A percentile compares a stretch with the other conserved stretches of the same genome.
Evolutionary conservation across 2,113 vertebrate species (phyloP).

Genomic region (Scomber scombrus): DNA sequence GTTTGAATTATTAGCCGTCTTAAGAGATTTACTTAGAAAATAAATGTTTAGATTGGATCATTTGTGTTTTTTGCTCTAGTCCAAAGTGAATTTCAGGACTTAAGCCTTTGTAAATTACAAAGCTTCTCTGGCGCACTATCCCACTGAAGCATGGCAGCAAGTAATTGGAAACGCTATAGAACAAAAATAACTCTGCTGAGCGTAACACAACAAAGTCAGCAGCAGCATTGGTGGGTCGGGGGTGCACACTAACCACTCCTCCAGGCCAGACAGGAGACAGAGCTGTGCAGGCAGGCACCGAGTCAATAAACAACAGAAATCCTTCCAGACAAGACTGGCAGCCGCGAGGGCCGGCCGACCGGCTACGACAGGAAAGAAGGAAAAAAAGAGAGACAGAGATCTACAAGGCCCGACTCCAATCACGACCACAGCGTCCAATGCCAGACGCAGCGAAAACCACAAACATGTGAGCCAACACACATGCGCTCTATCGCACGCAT

Average conservation of each 20-base stretch:
- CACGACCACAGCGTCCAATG: slow-evolving; percentile 48
- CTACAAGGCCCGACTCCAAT: slow-evolving; percentile 41
- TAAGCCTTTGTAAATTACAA: slow-evolving; percentile 2
- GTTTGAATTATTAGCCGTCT: background rate
- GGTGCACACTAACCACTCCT: slow-evolving; percentile 17
- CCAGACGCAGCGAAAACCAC: slow-evolving; percentile 49
- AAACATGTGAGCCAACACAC: slow-evolving; percentile 22
- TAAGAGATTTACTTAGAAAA: background rate
- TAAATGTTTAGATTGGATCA: background rate
- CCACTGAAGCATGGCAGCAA: slow-evolving; percentile 27
- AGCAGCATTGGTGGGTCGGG: background rate
- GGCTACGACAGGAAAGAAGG: slow-evolving; percentile 21
- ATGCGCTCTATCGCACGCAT: slow-evolving; percentile 18
- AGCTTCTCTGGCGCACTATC: background rate
- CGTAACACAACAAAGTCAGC: slow-evolving; percentile 33
- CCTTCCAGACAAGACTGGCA: slow-evolving; percentile 54
- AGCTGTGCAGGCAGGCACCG: slow-evolving; percentile 51
- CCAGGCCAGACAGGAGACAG: slow-evolving; percentile 54
- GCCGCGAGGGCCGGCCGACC: slow-evolving; percentile 36
- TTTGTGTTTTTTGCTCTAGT: slow-evolving; percentile 1
- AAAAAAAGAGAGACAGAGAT: slow-evolving; percentile 29
- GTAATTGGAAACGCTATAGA: slow-evolving; percentile 34
- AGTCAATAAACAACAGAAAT: slow-evolving; percentile 72
- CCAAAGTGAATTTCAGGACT: background rate
- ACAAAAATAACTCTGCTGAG: background rate